Evolutionary conservation across 1,140 invertebrate genomes (phyloP).

Genomic region (Eulimnadia texana): DNA sequence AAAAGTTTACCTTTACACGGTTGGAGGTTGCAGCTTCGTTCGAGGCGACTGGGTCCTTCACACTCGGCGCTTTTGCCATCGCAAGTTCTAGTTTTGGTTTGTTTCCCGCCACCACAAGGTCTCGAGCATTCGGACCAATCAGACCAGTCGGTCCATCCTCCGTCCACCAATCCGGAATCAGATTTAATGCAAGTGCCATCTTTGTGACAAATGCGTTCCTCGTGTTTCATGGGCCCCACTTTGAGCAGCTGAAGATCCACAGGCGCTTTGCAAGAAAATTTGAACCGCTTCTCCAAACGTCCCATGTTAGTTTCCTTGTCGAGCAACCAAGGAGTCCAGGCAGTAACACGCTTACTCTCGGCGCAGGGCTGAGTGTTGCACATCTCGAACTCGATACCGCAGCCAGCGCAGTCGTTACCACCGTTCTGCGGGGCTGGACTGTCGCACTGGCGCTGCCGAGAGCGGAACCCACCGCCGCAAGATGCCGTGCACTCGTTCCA

Average conservation of each 20-base stretch:
- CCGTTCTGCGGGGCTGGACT: slow-evolving; percentile 42
- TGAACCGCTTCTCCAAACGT: slow-evolving; percentile 53
- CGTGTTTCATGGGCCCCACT: slow-evolving; percentile 52
- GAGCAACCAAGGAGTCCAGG: slow-evolving; percentile 62
- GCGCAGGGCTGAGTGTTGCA: slow-evolving; percentile 55
- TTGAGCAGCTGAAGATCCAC: slow-evolving; percentile 44
- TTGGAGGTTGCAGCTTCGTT: slow-evolving; percentile 3
- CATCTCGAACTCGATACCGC: slow-evolving; percentile 38
- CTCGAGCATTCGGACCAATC: slow-evolving; percentile 6
- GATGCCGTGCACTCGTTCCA: slow-evolving; percentile 47
- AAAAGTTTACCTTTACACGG: slow-evolving; percentile 11
- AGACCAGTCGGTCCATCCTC: slow-evolving; percentile 8
- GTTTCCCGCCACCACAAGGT: slow-evolving; percentile 3
- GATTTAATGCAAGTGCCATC: not conserved
- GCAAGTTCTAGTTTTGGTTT: slow-evolving; percentile 1
- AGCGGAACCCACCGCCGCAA: slow-evolving; percentile 37
- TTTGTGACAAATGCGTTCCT: slow-evolving; percentile 52
- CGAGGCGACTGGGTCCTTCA: slow-evolving; percentile 6
- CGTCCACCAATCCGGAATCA: slow-evolving; percentile 1
- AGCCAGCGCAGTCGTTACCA: slow-evolving; percentile 50
- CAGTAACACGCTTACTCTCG: slow-evolving; percentile 44
- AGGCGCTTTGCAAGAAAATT: slow-evolving; percentile 59
- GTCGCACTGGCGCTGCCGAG: slow-evolving; percentile 42
- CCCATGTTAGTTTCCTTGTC: slow-evolving; percentile 35
- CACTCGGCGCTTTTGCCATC: slow-evolving; percentile 2